Percentiles rank a stretch among this genome's conserved stretches.
Conservation (phyloP, 2,113 vertebrate genomes). For the Oreochromis spilurus region DNA sequence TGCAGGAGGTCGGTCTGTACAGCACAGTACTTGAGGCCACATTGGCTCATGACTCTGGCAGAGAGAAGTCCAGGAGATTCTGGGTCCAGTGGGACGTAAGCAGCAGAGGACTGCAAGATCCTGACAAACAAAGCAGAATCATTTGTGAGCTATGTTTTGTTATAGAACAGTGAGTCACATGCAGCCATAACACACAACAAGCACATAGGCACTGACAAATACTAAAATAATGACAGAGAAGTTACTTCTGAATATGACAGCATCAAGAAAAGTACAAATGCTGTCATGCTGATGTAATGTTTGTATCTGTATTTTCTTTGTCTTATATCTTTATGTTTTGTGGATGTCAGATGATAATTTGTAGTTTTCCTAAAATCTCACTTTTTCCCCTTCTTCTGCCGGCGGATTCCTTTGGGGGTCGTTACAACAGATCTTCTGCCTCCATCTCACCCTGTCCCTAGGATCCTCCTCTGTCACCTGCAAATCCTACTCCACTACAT, state of each 20-base stretch:
- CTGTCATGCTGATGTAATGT: neutral
- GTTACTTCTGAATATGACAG: neutral
- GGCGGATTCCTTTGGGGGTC: neutral
- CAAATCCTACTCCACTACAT: neutral
- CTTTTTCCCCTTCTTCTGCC: neutral
- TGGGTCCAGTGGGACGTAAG: conserved; percentile 87
- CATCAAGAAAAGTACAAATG: neutral
- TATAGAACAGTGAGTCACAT: neutral
- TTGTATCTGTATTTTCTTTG: neutral
- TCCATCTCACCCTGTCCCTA: neutral
- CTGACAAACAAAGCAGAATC: conserved; percentile 56
- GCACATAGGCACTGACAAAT: neutral
- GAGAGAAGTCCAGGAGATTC: conserved; percentile 74
- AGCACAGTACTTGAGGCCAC: conserved; percentile 78
- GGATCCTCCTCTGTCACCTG: neutral
- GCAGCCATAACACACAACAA: neutral
- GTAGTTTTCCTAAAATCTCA: neutral
- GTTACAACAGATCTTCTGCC: neutral
- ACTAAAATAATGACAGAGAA: neutral
- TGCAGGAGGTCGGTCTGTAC: conserved; percentile 80
- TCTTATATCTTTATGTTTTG: neutral
- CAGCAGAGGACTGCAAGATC: conserved; percentile 84
- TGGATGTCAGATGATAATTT: neutral
- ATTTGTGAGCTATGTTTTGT: neutral
- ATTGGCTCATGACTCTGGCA: conserved; percentile 76